A percentile compares a stretch with the other conserved stretches of the same genome.
Evolutionary conservation across 2,113 vertebrate species (phyloP).

Genomic region (Probosciger aterrimus): DNA sequence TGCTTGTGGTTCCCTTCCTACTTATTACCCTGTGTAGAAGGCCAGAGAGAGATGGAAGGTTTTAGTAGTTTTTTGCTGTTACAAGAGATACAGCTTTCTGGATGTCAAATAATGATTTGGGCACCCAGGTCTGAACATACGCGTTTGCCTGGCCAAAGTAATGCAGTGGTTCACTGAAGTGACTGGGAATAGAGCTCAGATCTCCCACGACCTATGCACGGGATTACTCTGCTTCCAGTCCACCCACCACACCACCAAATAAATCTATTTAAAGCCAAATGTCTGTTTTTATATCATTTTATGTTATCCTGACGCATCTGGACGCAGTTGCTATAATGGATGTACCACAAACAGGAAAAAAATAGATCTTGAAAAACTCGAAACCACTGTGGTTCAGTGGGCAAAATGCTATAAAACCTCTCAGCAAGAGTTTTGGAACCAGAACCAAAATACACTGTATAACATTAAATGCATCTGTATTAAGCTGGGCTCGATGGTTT

Average conservation of each 20-base stretch:
- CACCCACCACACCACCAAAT: neutral
- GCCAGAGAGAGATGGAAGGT: neutral
- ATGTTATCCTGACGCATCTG: neutral
- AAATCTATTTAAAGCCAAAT: slow-evolving; percentile 27
- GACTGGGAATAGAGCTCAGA: neutral
- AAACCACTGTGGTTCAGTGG: neutral
- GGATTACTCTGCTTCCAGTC: neutral
- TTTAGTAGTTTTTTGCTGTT: neutral
- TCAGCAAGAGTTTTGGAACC: neutral
- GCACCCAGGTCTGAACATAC: neutral
- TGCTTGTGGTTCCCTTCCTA: neutral
- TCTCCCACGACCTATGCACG: neutral
- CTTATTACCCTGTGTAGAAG: neutral
- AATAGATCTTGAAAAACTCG: neutral
- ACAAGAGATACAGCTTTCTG: neutral
- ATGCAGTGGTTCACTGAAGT: neutral
- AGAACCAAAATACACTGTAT: neutral
- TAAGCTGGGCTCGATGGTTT: neutral
- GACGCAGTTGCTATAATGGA: neutral
- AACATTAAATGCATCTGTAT: neutral
- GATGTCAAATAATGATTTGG: neutral
- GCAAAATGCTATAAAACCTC: neutral
- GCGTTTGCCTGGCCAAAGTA: neutral
- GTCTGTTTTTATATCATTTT: neutral
- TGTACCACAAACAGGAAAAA: neutral